Conservation (phyloP, 1,140 invertebrate species). For the Holotrichia oblita region DNA sequence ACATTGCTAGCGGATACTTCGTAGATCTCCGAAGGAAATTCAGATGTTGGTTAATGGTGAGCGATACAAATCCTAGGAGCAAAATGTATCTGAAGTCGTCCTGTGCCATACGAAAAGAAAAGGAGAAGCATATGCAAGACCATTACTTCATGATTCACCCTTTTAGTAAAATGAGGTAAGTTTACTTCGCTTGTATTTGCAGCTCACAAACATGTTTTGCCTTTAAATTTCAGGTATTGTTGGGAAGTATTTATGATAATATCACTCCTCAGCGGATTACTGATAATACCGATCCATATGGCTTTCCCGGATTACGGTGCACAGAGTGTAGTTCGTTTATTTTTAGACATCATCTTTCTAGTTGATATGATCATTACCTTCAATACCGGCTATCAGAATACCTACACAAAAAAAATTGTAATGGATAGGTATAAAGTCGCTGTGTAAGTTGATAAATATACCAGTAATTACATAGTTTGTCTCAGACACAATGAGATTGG, state of each 20-base stretch:
- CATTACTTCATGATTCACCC: slow-evolving; percentile 49
- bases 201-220: no score
- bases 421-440: neutral
- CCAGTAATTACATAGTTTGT: no score
- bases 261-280: neutral
- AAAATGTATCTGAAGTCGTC: slow-evolving; percentile 46
- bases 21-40: slow-evolving; percentile 46
- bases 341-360: slow-evolving; percentile 1
- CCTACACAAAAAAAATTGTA: neutral
- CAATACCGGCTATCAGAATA: slow-evolving; percentile 7
- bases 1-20: slow-evolving; percentile 48
- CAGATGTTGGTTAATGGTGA: slow-evolving; percentile 43
- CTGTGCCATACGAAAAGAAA: slow-evolving; percentile 46
- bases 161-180: slow-evolving; percentile 45
- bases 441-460: slow-evolving; percentile 3
- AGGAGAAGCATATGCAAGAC: slow-evolving; percentile 45
- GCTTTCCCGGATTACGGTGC: neutral
- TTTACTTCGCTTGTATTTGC: no score
- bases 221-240: slow-evolving; percentile 3
- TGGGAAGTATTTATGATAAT: slow-evolving; percentile 22
- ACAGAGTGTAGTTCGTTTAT: neutral
- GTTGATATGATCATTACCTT: slow-evolving; percentile 10
- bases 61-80: slow-evolving; percentile 44
- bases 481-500: no score
- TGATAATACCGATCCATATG: slow-evolving; percentile 7